Evolutionary conservation across 1,140 invertebrate species (phyloP).

Genomic region (Neotoxoptera formosana): DNA sequence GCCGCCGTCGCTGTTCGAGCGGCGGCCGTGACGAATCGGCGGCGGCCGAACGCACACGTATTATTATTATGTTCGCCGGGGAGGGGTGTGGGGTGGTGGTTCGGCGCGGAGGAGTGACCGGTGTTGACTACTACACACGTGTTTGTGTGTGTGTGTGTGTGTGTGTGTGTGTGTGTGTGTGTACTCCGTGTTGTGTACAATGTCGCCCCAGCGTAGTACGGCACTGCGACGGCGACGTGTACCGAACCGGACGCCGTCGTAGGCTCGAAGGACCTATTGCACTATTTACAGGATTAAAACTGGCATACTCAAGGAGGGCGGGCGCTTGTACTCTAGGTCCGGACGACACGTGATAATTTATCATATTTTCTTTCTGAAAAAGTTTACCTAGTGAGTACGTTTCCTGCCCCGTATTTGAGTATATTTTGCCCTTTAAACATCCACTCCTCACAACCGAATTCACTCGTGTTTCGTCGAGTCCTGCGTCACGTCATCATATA

Average conservation of each 20-base stretch:
- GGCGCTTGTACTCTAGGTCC: neutral
- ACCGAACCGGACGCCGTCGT: neutral
- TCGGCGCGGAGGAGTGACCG: neutral
- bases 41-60: neutral
- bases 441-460: no score
- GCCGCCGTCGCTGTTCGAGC: neutral
- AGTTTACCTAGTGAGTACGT: no score
- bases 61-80: neutral
- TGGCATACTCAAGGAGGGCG: no score
- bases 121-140: neutral
- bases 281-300: no score
- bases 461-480: no score
- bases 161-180: neutral
- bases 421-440: no score
- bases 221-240: no score
- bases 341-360: no score
- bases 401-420: no score
- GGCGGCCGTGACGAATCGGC: conserved; percentile 24
- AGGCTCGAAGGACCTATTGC: neutral
- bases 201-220: neutral
- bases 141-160: neutral
- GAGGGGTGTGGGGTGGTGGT: neutral
- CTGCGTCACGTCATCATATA: no score
- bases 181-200: neutral
- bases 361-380: no score